These are phyloP conservation scores for Chondrosia reniformis DNA, from an alignment of 37 sponge, comb jelly and placozoan genomes.

Conservation along the genomic window DNA sequence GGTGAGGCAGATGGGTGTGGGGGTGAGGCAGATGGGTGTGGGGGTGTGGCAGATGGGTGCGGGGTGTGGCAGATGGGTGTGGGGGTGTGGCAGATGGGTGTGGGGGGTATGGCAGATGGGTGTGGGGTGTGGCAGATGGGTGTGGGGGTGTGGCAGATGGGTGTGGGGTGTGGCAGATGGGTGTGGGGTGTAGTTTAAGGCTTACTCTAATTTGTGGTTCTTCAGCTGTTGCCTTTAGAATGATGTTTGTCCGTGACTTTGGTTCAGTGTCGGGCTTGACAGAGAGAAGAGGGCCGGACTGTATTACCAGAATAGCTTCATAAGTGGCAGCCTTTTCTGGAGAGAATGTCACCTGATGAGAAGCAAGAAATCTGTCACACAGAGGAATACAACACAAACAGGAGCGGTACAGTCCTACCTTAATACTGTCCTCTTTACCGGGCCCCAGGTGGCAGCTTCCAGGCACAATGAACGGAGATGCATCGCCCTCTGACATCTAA, in stretches of 20 bases:
- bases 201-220: conserved; percentile 43
- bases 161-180: background rate
- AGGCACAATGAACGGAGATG: conserved; percentile 22
- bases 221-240: conserved; percentile 51
- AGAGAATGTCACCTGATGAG: conserved; percentile 38
- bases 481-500: background rate
- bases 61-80: no score
- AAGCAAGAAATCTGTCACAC: background rate
- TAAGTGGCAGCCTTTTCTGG: conserved; percentile 41
- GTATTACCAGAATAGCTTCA: conserved; percentile 29
- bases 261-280: background rate
- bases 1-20: background rate
- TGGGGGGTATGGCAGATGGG: no score
- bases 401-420: conserved; percentile 11
- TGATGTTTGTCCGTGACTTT: conserved; percentile 5
- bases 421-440: conserved; percentile 24
- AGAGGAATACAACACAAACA: background rate
- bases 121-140: no score
- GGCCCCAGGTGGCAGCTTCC: conserved; percentile 43
- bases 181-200: background rate
- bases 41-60: no score
- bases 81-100: no score
- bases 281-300: conserved; percentile 28
- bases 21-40: no score
- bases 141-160: background rate